These are phyloP conservation scores for Pteropus alecto DNA, from an alignment of 2,113 vertebrate genomes.

Conservation along the genomic window DNA sequence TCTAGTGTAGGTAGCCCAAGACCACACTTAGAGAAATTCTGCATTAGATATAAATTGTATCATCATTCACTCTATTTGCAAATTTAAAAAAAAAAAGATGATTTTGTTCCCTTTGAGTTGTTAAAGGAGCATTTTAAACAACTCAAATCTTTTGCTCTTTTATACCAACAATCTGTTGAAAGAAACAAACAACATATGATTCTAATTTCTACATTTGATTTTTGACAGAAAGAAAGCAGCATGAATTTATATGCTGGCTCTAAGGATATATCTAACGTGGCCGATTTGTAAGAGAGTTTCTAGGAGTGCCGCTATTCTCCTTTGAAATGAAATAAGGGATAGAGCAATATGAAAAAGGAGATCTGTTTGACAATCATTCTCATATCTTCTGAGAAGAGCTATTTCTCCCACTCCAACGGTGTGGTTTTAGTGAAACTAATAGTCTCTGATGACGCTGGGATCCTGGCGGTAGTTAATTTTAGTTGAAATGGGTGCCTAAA, in stretches of 20 bases:
- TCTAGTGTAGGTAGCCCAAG: neutral
- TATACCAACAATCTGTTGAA: neutral
- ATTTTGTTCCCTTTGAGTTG: neutral
- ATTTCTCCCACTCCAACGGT: neutral
- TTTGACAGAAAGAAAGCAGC: neutral
- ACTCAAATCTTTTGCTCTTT: neutral
- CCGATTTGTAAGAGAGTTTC: neutral
- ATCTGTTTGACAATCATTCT: neutral
- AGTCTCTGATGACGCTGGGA: neutral
- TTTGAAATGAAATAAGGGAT: neutral
- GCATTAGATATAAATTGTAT: neutral
- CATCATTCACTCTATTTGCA: neutral
- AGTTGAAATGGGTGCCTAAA: neutral
- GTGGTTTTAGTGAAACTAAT: neutral
- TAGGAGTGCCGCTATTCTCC: neutral
- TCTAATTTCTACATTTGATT: neutral
- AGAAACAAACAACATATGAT: neutral
- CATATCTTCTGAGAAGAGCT: neutral
- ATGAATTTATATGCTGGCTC: neutral
- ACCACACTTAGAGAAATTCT: neutral
- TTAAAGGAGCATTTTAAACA: neutral
- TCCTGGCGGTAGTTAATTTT: neutral
- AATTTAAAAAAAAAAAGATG: neutral
- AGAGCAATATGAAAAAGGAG: neutral
- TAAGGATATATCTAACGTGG: neutral